Evolutionary conservation across 1,140 invertebrate genomes (phyloP), one percentile per base, ranked within the genome.

Genomic region (Drosophila bocqueti): DNA sequence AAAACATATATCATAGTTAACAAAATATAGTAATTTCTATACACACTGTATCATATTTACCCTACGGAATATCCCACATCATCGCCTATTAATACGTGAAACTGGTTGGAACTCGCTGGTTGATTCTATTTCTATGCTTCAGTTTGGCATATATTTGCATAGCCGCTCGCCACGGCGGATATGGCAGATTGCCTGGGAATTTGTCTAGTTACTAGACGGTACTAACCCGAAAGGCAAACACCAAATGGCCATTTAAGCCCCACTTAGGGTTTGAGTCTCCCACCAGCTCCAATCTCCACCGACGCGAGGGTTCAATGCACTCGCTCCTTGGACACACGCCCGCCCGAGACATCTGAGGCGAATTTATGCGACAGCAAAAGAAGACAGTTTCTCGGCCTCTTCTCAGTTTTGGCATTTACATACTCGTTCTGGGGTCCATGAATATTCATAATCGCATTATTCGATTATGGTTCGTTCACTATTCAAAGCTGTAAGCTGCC

Each of bases 91-190:
- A 71, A 85, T 75, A 79, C 65, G 62, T 16, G 36, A 16, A 77
- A 61, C 74, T 52, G 65, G 63, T 77, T 55, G 34, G 54, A 57
- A 40, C 36, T 40, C 52, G 54, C 38, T 13, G 15, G 24, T 24
- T 62, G 75, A 34, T 65, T 36, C 55, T 61, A 52, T 72, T 63
- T 49, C 61, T 61, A 80, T 83, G 38, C 26, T 52, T 74, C 47
- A 24, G 40, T 67, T 79, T 68, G 72, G 72, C 76, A 75, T 64
- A 78, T 86, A 85, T 86, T 85, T 85, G 82, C 79, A 85, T 86
- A 82, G 69, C 46, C 54, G 15, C 36, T 40, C 15, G 54, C n/a
- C 52, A 24, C 52, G 52, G 13, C 64, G 66, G 60, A 61, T 54
- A 52, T 75, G 59, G 58, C 31, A 31, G 68, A 61, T 50, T 38